These are phyloP conservation scores for Condylostylus longicornis DNA, from an alignment of 1,140 invertebrate genomes.

Conservation along the genomic window DNA sequence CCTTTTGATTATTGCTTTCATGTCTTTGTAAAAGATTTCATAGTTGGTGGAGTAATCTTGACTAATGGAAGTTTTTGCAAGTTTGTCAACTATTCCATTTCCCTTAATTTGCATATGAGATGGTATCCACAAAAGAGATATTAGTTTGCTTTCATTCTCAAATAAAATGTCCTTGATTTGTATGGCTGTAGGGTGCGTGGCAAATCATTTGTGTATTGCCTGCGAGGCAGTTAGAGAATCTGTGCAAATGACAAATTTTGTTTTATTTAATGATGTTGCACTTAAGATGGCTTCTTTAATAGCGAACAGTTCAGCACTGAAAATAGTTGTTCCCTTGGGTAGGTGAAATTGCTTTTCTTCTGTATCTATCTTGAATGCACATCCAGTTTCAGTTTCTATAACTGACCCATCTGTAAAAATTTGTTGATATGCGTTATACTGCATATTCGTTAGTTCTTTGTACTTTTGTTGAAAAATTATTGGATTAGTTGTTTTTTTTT, in stretches of 20 bases:
- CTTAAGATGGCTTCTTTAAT: not conserved
- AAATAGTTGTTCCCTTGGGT: not conserved
- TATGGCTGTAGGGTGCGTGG: not conserved
- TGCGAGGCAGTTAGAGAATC: not conserved
- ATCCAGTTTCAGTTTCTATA: not conserved
- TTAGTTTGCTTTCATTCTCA: not conserved
- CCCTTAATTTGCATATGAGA: slow-evolving; percentile 1
- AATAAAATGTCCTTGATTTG: not conserved
- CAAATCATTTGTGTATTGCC: not conserved
- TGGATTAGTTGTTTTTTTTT: not conserved
- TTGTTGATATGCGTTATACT: not conserved
- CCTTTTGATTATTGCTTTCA: not conserved
- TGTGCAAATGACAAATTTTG: not conserved
- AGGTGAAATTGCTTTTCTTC: not conserved
- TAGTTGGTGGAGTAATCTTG: not conserved
- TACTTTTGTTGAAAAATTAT: not conserved
- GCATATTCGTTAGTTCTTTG: not conserved
- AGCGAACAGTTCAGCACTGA: not conserved
- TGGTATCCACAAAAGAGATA: slow-evolving; percentile 5
- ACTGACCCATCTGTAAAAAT: slow-evolving; percentile 1
- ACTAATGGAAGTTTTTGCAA: slow-evolving; percentile 4
- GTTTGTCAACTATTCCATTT: slow-evolving; percentile 5
- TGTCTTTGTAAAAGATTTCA: not conserved
- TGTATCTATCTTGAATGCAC: not conserved
- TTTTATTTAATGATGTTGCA: not conserved